Conservation (phyloP, 2,113 vertebrate species). For the Pomatostomus ruficeps region DNA sequence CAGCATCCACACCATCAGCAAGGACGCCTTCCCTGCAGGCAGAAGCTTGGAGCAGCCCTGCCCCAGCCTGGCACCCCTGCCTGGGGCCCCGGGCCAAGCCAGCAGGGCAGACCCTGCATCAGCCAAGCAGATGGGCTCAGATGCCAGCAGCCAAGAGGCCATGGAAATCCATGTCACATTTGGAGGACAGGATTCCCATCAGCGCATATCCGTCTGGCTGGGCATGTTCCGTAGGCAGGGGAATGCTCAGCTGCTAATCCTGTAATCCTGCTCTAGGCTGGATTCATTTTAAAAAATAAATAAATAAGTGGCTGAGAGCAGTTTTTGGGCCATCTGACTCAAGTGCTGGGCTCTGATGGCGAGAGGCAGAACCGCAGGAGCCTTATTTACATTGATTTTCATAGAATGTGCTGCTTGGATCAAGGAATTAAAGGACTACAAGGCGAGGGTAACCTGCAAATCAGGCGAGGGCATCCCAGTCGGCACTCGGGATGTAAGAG, state of each 20-base stretch:
- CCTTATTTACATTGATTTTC: conserved; percentile 36
- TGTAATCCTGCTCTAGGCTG: conserved; percentile 39
- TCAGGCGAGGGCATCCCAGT: neutral
- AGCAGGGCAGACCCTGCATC: neutral
- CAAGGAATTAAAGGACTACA: conserved; percentile 24
- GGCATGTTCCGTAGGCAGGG: neutral
- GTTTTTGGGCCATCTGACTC: conserved; percentile 31
- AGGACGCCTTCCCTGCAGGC: neutral
- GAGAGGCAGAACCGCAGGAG: neutral
- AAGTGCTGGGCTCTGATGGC: neutral
- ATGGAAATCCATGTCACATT: neutral
- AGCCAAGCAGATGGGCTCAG: neutral
- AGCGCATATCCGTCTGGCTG: neutral
- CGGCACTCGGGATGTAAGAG: neutral
- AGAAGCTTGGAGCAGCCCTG: neutral
- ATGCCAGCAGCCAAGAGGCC: conserved; percentile 34
- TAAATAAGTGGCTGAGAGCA: conserved; percentile 25
- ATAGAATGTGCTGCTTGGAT: neutral
- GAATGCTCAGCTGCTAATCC: conserved; percentile 46
- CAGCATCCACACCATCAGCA: accelerated
- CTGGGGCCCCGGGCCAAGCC: neutral
- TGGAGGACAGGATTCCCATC: conserved; percentile 14
- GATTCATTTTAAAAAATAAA: conserved; percentile 28
- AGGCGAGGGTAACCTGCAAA: neutral
- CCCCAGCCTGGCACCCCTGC: neutral